A percentile compares a stretch with the other conserved stretches of the same genome.
phyloP scores from a whole-genome alignment of 1,140 invertebrate species.

The Ectropis grisescens region DNA sequence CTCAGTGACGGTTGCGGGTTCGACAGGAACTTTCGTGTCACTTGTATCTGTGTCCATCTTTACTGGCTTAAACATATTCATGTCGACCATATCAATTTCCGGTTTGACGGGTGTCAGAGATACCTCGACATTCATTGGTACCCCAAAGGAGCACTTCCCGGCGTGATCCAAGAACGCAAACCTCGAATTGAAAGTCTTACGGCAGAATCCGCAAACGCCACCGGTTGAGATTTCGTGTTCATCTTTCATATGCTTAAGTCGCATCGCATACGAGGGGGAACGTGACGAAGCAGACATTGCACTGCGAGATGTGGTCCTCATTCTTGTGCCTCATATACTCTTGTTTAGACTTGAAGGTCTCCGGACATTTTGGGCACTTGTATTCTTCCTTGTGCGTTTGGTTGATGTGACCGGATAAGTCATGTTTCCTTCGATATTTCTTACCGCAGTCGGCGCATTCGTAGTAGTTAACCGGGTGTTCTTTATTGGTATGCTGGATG shows the following conservation, averaged over 20 bases:
- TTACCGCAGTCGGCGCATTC: slow-evolving; percentile 18
- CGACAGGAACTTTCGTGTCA: background rate
- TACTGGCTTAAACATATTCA: no score
- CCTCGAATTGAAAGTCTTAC: slow-evolving; percentile 24
- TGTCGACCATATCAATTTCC: no score
- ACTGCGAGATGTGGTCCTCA: slow-evolving; percentile 18
- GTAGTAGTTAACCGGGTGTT: slow-evolving; percentile 21
- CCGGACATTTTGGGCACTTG: slow-evolving; percentile 20
- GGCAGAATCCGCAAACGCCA: slow-evolving; percentile 26
- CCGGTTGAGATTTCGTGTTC: slow-evolving; percentile 15
- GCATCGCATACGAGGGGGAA: slow-evolving; percentile 19
- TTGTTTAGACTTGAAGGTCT: slow-evolving; percentile 12
- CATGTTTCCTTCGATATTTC: slow-evolving; percentile 30
- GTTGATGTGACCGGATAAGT: slow-evolving; percentile 21
- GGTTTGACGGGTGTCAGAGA: slow-evolving; percentile 2
- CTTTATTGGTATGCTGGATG: slow-evolving; percentile 24
- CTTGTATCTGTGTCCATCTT: slow-evolving; percentile 3
- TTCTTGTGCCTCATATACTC: slow-evolving; percentile 19
- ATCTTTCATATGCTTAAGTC: slow-evolving; percentile 26
- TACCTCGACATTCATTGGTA: no score
- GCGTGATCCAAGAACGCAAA: slow-evolving; percentile 26
- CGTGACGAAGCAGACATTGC: slow-evolving; percentile 28
- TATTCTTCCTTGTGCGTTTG: slow-evolving; percentile 18
- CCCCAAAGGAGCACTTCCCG: slow-evolving; percentile 20
- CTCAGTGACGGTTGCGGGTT: slow-evolving; percentile 1